Conservation (phyloP, 1,140 invertebrate genomes). For the Coenobita brevimanus region DNA sequence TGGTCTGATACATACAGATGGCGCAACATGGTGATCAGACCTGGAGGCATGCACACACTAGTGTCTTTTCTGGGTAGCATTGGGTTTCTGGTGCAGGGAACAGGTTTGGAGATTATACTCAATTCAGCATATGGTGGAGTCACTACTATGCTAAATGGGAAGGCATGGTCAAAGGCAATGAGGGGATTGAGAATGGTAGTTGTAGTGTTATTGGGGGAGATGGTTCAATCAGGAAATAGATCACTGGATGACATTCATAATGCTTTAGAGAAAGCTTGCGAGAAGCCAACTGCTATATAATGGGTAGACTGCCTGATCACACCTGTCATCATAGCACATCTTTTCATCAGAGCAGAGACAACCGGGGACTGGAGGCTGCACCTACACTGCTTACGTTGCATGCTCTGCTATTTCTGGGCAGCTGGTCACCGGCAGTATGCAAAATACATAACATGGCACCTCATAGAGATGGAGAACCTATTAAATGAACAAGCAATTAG, state of each 20-base stretch:
- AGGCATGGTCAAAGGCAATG: background rate
- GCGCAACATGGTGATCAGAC: background rate
- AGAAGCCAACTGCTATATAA: conserved; percentile 12
- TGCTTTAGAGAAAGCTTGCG: background rate
- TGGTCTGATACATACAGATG: background rate
- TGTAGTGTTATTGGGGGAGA: background rate
- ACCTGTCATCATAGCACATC: background rate
- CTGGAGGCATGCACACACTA: background rate
- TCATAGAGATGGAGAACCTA: too few relatives aligned
- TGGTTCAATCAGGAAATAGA: background rate
- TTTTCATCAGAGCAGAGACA: background rate
- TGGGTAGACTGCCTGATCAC: conserved; percentile 12
- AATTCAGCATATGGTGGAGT: background rate
- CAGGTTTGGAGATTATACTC: background rate
- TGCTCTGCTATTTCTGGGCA: background rate
- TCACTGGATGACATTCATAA: background rate
- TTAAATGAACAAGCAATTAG: too few relatives aligned
- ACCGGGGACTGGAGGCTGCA: background rate
- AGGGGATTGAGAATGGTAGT: background rate
- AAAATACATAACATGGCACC: background rate
- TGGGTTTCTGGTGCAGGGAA: background rate
- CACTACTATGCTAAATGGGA: background rate
- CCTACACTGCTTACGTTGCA: background rate
- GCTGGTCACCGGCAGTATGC: background rate
- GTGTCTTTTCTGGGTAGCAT: background rate